Evolutionary conservation across 2,113 vertebrate genomes (phyloP).

Genomic region (Equus przewalskii): DNA sequence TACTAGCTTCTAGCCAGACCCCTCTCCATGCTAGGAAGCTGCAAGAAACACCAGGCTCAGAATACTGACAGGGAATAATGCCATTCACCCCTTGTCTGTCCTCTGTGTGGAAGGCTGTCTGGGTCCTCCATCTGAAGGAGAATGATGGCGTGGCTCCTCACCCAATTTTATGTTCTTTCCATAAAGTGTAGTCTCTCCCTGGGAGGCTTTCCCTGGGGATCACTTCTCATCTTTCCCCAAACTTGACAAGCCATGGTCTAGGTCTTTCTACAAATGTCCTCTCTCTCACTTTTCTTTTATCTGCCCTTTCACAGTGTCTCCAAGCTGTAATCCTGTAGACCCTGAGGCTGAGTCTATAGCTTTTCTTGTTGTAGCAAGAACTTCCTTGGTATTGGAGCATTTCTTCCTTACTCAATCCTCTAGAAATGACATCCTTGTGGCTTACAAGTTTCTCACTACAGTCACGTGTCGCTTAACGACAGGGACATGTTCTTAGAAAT

Average conservation of each 20-base stretch:
- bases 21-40: neutral
- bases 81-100: neutral
- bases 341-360: neutral
- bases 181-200: neutral
- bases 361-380: neutral
- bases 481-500: too few species aligned
- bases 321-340: neutral
- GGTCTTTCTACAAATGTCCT: neutral
- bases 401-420: constrained; percentile 2
- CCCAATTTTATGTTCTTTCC: neutral
- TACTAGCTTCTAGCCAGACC: neutral
- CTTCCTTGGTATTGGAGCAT: neutral
- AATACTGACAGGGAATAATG: neutral
- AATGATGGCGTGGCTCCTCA: neutral
- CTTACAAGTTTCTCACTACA: neutral
- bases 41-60: neutral
- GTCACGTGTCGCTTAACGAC: too few species aligned
- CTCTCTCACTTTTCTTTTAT: neutral
- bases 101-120: neutral
- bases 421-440: neutral
- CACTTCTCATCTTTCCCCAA: neutral
- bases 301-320: neutral
- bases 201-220: neutral
- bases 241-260: neutral
- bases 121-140: neutral